Conservation (phyloP, 2,888 invertebrate genomes). For the Ganaspis brasiliensis region DNA sequence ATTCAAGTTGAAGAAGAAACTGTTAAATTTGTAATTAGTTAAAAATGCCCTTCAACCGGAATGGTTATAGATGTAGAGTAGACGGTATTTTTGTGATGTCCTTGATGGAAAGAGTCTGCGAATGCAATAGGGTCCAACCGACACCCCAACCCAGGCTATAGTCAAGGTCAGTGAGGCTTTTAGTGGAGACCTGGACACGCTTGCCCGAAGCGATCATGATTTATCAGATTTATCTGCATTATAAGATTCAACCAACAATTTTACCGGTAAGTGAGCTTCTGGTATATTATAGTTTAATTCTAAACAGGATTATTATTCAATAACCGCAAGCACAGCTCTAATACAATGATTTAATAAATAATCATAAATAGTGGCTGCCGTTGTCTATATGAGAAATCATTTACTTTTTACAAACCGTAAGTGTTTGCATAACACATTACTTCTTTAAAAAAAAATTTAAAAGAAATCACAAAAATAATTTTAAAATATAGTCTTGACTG, state of each 20-base stretch:
- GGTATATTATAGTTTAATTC: no score
- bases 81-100: constrained; percentile 79
- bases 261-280: no score
- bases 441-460: no score
- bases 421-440: no score
- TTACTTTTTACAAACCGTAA: no score
- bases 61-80: constrained; percentile 51
- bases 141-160: constrained; percentile 78
- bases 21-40: neutral
- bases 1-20: no score
- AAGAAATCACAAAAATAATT: no score
- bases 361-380: no score
- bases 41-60: neutral
- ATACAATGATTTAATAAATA: no score
- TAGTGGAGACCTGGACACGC: constrained; percentile 66
- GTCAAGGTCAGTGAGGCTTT: constrained; percentile 78
- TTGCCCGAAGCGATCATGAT: constrained; percentile 48
- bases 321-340: no score
- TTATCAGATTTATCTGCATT: constrained; percentile 1
- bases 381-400: no score
- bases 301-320: no score
- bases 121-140: constrained; percentile 74
- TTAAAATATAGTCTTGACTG: constrained; percentile 1
- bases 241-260: neutral
- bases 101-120: constrained; percentile 80